Base-by-base conservation (phyloP, 2,113 vertebrate species). In the Istiophorus platypterus region DNA sequence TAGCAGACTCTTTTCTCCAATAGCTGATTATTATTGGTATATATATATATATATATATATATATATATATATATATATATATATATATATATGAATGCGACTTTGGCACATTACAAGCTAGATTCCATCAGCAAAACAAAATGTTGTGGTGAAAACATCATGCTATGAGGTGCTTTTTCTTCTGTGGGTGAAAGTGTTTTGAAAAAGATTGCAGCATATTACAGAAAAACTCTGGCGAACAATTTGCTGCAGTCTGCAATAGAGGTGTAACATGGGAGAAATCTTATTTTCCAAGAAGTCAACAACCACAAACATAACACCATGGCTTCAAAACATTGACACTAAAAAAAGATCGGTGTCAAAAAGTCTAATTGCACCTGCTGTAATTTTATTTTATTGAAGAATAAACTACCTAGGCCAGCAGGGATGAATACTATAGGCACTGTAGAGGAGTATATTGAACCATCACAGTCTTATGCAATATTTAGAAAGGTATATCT, bases 331-430 rank as follows among this genome's bases (percentile, higher is more conserved):
- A n/a, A 26, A 56, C 9, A 56, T 18, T 10, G 13, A 51, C 20
- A 26, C 0, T 13, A n/a, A n/a, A n/a, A n/a, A n/a, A n/a, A n/a
- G n/a, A n/a, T n/a, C n/a, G n/a, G n/a, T n/a, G n/a, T n/a, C n/a
- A n/a, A n/a, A 34, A 34, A 49, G 2, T 13, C 9, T 59, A 51
- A 62, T 67, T 61, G 24, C 45, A 68, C 18, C 20, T 12, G 5
- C 49, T 47, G 64, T 34, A 5, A 68, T 64, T 58, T 73, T 1
- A 70, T 78, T 37, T 49, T 61, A 34, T 22, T 62, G 69, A 42
- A 78, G 34, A 78, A 12, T 22, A 56, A 76, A 72, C 9, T 27
- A 27, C 57, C 14, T 77, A 41, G 8, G 66, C 58, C 51, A 59
- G 64, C 24, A 9, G 29, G 3, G 7, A 3, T 65, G 26, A 64